Conservation (phyloP, 2,113 vertebrate species). For the Arenaria interpres region DNA sequence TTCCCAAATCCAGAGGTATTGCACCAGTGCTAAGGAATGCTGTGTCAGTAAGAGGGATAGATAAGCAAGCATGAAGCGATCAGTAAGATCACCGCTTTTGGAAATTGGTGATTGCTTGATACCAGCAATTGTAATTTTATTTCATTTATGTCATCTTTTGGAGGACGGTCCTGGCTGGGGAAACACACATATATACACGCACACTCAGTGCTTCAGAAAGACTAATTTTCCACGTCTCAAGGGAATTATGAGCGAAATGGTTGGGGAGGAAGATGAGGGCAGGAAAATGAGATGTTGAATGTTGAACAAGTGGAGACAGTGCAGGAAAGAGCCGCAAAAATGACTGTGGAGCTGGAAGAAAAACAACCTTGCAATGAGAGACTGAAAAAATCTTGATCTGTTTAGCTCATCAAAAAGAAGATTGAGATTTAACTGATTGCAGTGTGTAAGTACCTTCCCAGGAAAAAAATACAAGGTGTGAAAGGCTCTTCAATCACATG, state of each 20-base stretch:
- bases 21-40: fast-evolving
- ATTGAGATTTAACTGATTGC: constrained; percentile 55
- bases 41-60: background rate
- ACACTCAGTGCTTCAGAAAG: background rate
- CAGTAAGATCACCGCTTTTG: background rate
- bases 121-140: background rate
- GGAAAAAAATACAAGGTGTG: constrained; percentile 49
- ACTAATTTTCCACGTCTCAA: background rate
- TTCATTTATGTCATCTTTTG: constrained; percentile 6
- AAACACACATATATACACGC: background rate
- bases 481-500: constrained; percentile 47
- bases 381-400: constrained; percentile 45
- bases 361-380: background rate
- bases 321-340: background rate
- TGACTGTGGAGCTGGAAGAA: background rate
- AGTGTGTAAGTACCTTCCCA: constrained; percentile 32
- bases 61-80: background rate
- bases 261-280: background rate
- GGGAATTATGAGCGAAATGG: background rate
- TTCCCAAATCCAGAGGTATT: background rate
- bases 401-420: constrained; percentile 58
- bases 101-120: background rate
- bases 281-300: constrained; percentile 14
- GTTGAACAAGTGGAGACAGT: background rate
- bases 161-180: background rate